phyloP scores from a whole-genome alignment of 2,888 invertebrate species.

The Suillia variegata region DNA sequence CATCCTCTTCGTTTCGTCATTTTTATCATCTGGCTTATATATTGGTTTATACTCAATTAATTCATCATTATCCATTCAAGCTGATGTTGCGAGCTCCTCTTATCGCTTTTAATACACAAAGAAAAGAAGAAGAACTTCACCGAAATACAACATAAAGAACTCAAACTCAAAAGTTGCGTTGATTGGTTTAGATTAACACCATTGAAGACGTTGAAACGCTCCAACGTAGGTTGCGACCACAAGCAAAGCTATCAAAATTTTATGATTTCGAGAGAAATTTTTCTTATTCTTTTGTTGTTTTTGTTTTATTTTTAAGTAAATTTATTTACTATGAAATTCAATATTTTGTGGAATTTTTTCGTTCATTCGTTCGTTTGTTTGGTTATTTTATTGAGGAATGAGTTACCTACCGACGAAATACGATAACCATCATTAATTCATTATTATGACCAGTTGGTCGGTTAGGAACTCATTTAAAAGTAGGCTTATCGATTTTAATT shows the following conservation, averaged over 20 bases:
- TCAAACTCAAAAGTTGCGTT: not conserved
- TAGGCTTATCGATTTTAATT: too few species aligned
- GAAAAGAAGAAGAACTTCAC: not conserved
- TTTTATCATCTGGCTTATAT: constrained; percentile 25
- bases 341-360: constrained; percentile 51
- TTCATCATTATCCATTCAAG: constrained; percentile 46
- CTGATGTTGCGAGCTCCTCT: not conserved
- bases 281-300: constrained; percentile 24
- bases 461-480: too few species aligned
- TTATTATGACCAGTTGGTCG: too few species aligned
- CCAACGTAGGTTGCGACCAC: constrained; percentile 4
- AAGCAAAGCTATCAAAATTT: constrained; percentile 44
- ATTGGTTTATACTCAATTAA: constrained; percentile 51
- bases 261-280: constrained; percentile 51
- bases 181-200: constrained; percentile 14
- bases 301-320: constrained; percentile 36
- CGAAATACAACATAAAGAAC: not conserved
- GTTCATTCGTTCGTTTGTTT: constrained; percentile 37
- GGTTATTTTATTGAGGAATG: constrained; percentile 3
- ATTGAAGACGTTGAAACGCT: not conserved
- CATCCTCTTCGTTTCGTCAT: constrained; percentile 25
- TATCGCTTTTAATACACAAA: not conserved
- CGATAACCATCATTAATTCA: too few species aligned
- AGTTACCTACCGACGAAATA: too few species aligned
- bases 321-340: constrained; percentile 54